phyloP scores from a whole-genome alignment of 2,797 vertebrate genomes.

The Falco novaeseelandiae region DNA sequence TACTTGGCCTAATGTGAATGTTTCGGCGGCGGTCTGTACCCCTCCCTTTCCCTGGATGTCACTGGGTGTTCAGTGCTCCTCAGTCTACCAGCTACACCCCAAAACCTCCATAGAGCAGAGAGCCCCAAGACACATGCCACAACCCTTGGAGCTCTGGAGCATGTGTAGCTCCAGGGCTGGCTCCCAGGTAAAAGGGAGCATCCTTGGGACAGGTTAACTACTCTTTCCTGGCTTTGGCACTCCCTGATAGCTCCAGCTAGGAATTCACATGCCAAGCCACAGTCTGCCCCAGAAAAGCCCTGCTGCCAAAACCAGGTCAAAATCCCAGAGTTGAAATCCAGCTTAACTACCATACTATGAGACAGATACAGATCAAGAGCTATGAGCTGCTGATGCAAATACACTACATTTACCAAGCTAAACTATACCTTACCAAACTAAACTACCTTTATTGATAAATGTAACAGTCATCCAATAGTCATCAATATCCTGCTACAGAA shows the following conservation, averaged over 20 bases:
- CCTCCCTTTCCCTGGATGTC: background rate
- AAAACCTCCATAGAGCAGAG: background rate
- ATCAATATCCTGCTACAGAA: background rate
- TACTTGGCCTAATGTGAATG: background rate
- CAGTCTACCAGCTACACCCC: background rate
- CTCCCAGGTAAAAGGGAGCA: background rate
- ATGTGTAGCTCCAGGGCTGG: accelerated
- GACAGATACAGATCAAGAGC: background rate
- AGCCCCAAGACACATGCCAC: accelerated
- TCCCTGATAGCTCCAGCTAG: background rate
- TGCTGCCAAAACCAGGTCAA: background rate
- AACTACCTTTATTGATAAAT: background rate
- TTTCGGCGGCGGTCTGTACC: background rate
- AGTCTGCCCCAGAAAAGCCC: background rate
- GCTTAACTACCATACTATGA: background rate
- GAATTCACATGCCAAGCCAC: background rate
- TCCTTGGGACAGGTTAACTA: background rate
- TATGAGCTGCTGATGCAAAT: accelerated
- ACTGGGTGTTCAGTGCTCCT: background rate
- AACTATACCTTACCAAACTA: background rate
- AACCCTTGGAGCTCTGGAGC: background rate
- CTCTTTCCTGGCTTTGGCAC: background rate
- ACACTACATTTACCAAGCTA: background rate
- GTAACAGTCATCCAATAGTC: background rate
- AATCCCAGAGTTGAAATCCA: background rate